Conservation (phyloP, 2,113 vertebrate species). For the Grantiella picta region DNA sequence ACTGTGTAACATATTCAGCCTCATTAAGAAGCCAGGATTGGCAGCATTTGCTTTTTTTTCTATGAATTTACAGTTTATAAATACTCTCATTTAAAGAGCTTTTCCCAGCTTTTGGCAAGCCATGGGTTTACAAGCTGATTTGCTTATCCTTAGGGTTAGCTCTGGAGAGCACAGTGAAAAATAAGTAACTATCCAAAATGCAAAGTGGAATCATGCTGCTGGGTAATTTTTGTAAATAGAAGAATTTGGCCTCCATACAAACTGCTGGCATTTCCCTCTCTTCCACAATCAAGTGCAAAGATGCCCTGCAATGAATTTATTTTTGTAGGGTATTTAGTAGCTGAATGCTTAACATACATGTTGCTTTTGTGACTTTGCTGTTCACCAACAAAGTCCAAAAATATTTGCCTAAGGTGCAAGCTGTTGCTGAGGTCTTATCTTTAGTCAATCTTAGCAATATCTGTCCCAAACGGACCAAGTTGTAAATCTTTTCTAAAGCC, state of each 20-base stretch:
- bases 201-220: background rate
- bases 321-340: background rate
- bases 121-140: accelerated
- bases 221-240: background rate
- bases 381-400: background rate
- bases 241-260: background rate
- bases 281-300: background rate
- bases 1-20: background rate
- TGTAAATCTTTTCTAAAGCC: background rate
- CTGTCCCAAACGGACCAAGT: background rate
- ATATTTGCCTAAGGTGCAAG: background rate
- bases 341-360: background rate
- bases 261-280: background rate
- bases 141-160: background rate
- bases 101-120: background rate
- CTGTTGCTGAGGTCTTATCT: background rate
- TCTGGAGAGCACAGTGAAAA: background rate
- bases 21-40: background rate
- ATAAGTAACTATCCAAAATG: background rate
- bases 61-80: background rate
- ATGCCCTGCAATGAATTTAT: background rate
- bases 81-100: background rate
- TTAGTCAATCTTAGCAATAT: background rate
- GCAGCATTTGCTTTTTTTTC: background rate
- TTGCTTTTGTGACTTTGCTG: background rate